phyloP scores from a whole-genome alignment of 1,140 invertebrate species.

The Elymnias hypermnestra region DNA sequence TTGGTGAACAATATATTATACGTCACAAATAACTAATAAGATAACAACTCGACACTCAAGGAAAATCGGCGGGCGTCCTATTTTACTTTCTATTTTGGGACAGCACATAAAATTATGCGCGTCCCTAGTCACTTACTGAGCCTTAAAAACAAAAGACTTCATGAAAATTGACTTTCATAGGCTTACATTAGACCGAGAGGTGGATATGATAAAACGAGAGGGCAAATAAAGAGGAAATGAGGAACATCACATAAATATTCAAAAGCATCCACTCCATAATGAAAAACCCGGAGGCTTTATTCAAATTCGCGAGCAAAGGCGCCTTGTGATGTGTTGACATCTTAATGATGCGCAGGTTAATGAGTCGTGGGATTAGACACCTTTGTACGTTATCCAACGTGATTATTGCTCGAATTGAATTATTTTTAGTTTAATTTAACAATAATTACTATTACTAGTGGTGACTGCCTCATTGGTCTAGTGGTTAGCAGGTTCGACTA shows the following conservation, averaged over 20 bases:
- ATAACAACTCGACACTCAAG: background rate
- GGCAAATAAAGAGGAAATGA: conserved; percentile 35
- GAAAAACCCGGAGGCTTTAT: conserved; percentile 34
- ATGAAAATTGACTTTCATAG: conserved; percentile 38
- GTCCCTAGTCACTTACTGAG: conserved; percentile 23
- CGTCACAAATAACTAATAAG: conserved; percentile 5
- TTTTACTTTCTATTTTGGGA: conserved; percentile 17
- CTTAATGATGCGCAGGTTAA: conserved; percentile 30
- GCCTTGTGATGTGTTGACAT: conserved; percentile 27
- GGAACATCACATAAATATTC: conserved; percentile 42
- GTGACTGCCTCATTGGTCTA: no score
- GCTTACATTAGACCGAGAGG: conserved; percentile 18
- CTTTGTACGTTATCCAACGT: conserved; percentile 6
- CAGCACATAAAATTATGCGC: conserved; percentile 24
- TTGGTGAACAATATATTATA: no score
- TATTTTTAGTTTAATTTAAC: background rate
- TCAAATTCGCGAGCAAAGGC: conserved; percentile 25
- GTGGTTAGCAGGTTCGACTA: no score
- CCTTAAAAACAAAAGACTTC: conserved; percentile 33
- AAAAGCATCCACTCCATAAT: conserved; percentile 34
- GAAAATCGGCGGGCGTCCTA: conserved; percentile 1
- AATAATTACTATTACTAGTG: no score
- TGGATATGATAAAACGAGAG: conserved; percentile 12
- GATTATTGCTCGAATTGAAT: conserved; percentile 8
- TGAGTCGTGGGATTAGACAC: conserved; percentile 26